Conservation (phyloP, 1,140 invertebrate genomes). For the Coelopa frigida region DNA sequence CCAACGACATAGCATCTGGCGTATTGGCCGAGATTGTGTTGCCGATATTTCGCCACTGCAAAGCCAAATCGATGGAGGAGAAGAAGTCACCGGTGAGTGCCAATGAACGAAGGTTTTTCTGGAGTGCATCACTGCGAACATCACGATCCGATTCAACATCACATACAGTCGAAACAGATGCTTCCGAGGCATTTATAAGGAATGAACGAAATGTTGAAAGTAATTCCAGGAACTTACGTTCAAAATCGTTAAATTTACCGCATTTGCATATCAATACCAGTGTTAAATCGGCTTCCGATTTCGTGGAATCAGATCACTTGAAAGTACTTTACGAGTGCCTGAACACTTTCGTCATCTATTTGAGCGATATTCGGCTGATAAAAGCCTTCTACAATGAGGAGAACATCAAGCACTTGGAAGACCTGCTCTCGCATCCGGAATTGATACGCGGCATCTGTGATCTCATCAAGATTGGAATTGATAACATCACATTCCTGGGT, state of each 20-base stretch:
- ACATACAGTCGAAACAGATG: too few relatives aligned
- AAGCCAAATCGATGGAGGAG: conserved; percentile 6
- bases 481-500: conserved; percentile 38
- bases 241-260: too few relatives aligned
- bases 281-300: too few relatives aligned
- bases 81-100: too few relatives aligned
- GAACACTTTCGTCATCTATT: conserved; percentile 36
- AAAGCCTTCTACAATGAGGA: conserved; percentile 43
- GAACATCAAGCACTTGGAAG: conserved; percentile 38
- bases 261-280: conserved; percentile 1
- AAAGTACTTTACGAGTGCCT: conserved; percentile 31
- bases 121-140: background rate
- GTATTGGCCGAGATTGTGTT: conserved; percentile 35
- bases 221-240: too few relatives aligned
- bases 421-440: conserved; percentile 27
- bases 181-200: too few relatives aligned
- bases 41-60: conserved; percentile 33
- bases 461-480: conserved; percentile 42
- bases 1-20: conserved; percentile 31
- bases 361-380: conserved; percentile 36
- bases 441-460: conserved; percentile 34
- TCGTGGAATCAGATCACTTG: background rate
- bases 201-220: too few relatives aligned
- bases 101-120: too few relatives aligned
- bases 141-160: background rate